Evolutionary conservation across 2,888 invertebrate species (phyloP), one percentile per base, ranked within the genome.

Genomic region (Aquatica leii): DNA sequence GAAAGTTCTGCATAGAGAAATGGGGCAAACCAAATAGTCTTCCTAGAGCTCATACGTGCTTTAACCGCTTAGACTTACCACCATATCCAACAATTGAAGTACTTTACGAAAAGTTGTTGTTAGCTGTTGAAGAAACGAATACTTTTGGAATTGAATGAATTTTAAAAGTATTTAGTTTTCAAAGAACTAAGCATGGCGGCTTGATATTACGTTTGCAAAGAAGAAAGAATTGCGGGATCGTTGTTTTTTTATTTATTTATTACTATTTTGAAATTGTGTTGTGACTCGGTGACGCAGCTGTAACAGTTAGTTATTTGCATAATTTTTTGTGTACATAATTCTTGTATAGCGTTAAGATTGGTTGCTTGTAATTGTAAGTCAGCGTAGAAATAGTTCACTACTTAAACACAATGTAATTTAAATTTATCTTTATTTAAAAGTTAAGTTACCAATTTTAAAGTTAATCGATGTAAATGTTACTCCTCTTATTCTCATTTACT

Each of bases 21-120:
- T 97, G 97, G 97, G 97, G 97, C 67, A 93, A 95, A 79, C 92
- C 94, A 31, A 94, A 95, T 80, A 95, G 95, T 74, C 86, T 97
- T 74, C 97, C 97, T 18, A 88, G 97, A 70, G 97, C 98, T 0
- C 98, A 98, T 83, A 98, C 98, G 2, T 98, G 98, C 84, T 98
- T 98, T 86, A 98, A 98, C 85, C 88, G 98, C 17, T 86, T 98
- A 74, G 98, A 98, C 84, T 86, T 98, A 69, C 98, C 98, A 57
- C 95, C 97, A 0, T 98, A 98, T 86, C 94, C 95, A 56, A 93
- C 95, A 1, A 94, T 92, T 50, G 94, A 94, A 76, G 88, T 95
- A 77, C 87, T 97, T 59, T 90, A 95, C 79, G 96, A 97, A 81
- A 97, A 97, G 80, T 84, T 97, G 11, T 85, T 96, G 64, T 86